A percentile compares a stretch with the other conserved stretches of the same genome.
Evolutionary conservation across 2,797 vertebrate genomes (phyloP).

Genomic region (Poeciliopsis turneri): DNA sequence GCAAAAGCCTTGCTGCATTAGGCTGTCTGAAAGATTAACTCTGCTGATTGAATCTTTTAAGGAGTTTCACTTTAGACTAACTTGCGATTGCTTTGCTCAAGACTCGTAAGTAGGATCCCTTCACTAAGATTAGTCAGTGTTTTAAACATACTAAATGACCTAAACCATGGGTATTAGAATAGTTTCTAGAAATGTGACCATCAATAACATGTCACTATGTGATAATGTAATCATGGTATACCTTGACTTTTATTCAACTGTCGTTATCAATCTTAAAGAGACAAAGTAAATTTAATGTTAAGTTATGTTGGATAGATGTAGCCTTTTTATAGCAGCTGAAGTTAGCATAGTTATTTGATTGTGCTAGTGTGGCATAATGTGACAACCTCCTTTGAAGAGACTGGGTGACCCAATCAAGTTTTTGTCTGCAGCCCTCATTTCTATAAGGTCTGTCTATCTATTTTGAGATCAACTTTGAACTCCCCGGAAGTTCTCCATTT

Average conservation of each 20-base stretch:
- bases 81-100: conserved; percentile 35
- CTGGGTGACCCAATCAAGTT: background rate
- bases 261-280: background rate
- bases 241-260: background rate
- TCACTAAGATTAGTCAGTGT: conserved; percentile 17
- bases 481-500: background rate
- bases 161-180: background rate
- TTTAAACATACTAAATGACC: background rate
- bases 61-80: conserved; percentile 61
- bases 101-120: conserved; percentile 25
- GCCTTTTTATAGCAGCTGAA: background rate
- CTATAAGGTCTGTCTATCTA: background rate
- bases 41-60: conserved; percentile 61
- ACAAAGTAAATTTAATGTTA: background rate
- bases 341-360: too few species aligned
- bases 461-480: background rate
- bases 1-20: conserved; percentile 69
- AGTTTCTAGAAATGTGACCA: background rate
- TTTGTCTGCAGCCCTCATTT: background rate
- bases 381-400: background rate
- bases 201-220: too few species aligned
- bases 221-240: background rate
- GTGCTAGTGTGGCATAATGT: too few species aligned
- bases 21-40: conserved; percentile 66
- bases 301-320: too few species aligned